Evolutionary conservation across 1,140 invertebrate genomes (phyloP), one percentile per base, ranked within the genome.

Genomic region (Maniola jurtina): DNA sequence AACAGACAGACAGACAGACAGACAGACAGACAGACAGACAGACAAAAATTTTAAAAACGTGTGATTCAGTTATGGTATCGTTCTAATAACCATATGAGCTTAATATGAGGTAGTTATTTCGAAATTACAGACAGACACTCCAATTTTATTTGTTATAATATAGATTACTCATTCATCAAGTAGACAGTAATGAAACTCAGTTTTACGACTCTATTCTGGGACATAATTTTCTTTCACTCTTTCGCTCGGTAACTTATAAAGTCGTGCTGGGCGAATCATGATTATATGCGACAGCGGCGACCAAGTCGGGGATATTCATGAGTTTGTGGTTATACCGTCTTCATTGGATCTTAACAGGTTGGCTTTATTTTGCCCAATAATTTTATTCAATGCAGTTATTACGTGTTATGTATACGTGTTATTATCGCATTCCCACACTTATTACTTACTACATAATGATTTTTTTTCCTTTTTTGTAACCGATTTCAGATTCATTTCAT

Each of bases 191-290:
- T 66, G 57, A 61, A 66, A 52, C 60, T 14, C 34, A 65, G 48
- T 77, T 79, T 84, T 80, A 82, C 71, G 72, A 72, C 77, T 80
- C 75, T 65, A 78, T 79, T 73, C 72, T 50, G 72, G 63, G 68
- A 76, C 77, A 77, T 73, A 81, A 83, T 81, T 82, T 83, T 77
- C 68, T 73, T 85, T 77, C 69, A 75, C 70, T 80, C 72, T 76
- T 78, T 76, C 74, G 73, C 72, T 76, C 78, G 76, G 73, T 81
- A 79, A 79, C 57, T 79, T 83, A 81, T 76, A 81, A 77, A 72
- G 76, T 84, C 83, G 80, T 84, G 83, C 81, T 83, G 80, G 64
- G 81, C 77, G 72, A 79, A 77, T 79, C 80, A 81, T 78, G 75
- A 82, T 85, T 82, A 83, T 79, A 83, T 79, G 77, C 71, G 76